A percentile compares a stretch with the other conserved stretches of the same genome.
Conservation (phyloP, 1,140 invertebrate species). For the Melanaphis sacchari region DNA sequence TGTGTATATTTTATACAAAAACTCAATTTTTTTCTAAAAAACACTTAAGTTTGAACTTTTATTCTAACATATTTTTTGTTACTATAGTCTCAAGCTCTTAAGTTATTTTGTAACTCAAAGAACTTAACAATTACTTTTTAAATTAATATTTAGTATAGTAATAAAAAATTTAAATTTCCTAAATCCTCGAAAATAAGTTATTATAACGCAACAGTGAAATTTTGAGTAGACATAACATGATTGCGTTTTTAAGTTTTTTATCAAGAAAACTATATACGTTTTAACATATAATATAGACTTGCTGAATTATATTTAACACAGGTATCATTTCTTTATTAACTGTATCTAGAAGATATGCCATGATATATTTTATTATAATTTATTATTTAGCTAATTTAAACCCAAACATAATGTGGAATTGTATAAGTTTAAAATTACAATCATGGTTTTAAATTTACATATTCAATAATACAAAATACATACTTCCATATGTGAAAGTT, state of each 20-base stretch:
- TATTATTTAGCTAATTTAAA: background rate
- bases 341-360: background rate
- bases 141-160: background rate
- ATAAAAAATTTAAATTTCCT: background rate
- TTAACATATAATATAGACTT: background rate
- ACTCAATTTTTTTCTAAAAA: background rate
- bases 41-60: background rate
- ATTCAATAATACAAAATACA: background rate
- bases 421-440: background rate
- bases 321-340: background rate
- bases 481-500: background rate
- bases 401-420: background rate
- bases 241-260: background rate
- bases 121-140: slow-evolving; percentile 17
- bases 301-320: background rate
- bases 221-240: background rate
- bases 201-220: background rate
- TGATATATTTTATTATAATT: background rate
- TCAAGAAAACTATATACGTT: background rate
- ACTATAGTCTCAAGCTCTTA: background rate
- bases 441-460: background rate
- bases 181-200: background rate
- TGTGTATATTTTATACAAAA: background rate
- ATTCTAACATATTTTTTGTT: background rate
- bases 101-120: background rate